Base-by-base conservation (phyloP, 2,797 vertebrate genomes). In the Philypnodon macrostomus region DNA sequence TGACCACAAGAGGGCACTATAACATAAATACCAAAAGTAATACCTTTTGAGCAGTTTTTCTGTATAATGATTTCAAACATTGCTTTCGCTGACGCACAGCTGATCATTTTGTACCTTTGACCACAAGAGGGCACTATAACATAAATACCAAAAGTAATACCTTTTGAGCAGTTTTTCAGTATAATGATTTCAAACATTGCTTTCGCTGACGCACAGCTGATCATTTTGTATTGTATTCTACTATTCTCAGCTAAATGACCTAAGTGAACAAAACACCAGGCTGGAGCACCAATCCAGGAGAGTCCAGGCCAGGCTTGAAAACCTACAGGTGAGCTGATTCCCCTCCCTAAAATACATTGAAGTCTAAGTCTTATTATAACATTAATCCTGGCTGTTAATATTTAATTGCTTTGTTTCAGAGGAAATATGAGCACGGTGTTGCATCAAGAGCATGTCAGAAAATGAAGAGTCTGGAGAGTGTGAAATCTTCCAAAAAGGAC, bases 251-350 rank as follows among this genome's bases (percentile, higher is more conserved):
- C 47, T 94, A 64, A 90, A 55, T 74, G 90, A 91, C 53, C 63
- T 91, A 42, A 90, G 69, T 44, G 90, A 93, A 53, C 87, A 92
- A 78, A 96, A 94, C 58, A 91, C 80, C 59, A 91, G 77, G 74
- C 60, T 96, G 78, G 92, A 93, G 73, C 61, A 44, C 63, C 91
- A 93, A 70, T 88, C 85, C n/a, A 90, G 79, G 67, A 94, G 80
- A 83, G 88, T 91, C 5, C 92, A 95, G 66, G 90, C 92, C 55
- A 90, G 90, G 63, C 85, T 97, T 63, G 91, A 93, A 50, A 95
- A 97, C 77, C 83, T 97, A 2, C 92, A 95, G 87, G 94, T 97
- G 76, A 57, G 4, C 16, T 24, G 31, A 16, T 23, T 47, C 7
- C 5, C 5, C 13, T 31, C 5, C 34, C 32, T 31, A 48, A 41